Percentiles rank a stretch among this genome's conserved stretches.
Conservation (phyloP, 2,888 invertebrate species). For the Nowickia ferox region DNA sequence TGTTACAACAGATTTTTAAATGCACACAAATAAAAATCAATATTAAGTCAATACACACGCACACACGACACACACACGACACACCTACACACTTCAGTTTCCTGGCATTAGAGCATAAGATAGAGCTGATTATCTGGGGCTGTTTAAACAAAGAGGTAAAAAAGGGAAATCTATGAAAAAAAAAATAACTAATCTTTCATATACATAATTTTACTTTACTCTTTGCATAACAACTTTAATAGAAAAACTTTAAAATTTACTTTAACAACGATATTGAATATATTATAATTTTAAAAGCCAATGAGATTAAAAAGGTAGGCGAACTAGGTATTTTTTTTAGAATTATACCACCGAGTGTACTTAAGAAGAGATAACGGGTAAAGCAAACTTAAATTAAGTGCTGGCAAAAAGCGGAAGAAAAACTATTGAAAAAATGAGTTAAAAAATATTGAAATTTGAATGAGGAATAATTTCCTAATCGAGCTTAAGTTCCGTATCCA, state of each 20-base stretch:
- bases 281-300: slow-evolving; percentile 1
- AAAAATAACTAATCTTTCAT: slow-evolving; percentile 24
- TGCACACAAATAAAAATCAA: slow-evolving; percentile 28
- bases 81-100: not conserved
- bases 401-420: too few species aligned
- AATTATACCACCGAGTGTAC: not conserved
- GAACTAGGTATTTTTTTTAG: not conserved
- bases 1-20: slow-evolving; percentile 19
- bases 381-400: not conserved
- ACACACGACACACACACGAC: not conserved
- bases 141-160: slow-evolving; percentile 36
- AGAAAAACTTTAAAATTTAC: slow-evolving; percentile 66
- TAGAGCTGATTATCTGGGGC: slow-evolving; percentile 65
- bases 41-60: not conserved
- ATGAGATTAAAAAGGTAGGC: slow-evolving; percentile 41
- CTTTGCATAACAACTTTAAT: slow-evolving; percentile 65
- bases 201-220: not conserved
- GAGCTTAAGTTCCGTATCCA: too few species aligned
- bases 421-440: too few species aligned
- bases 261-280: slow-evolving; percentile 9
- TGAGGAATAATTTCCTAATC: too few species aligned
- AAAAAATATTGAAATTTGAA: too few species aligned
- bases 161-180: slow-evolving; percentile 38
- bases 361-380: not conserved
- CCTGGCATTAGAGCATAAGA: slow-evolving; percentile 18